phyloP scores from a whole-genome alignment of 2,888 invertebrate genomes.

The Automeris io region DNA sequence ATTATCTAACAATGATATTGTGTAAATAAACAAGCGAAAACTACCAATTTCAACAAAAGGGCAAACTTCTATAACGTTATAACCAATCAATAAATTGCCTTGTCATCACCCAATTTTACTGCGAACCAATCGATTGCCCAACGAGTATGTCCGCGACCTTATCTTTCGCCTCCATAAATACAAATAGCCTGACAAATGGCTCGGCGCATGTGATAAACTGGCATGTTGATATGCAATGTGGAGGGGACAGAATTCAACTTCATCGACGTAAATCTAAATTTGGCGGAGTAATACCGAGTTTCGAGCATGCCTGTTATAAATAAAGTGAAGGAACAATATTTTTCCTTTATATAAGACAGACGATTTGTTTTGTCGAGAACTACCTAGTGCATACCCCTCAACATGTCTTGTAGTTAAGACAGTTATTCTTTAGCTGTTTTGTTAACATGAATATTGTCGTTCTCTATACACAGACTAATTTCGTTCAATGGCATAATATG shows the following conservation, averaged over 20 bases:
- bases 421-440: too few relatives aligned
- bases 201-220: slow-evolving; percentile 46
- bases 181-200: slow-evolving; percentile 43
- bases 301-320: too few relatives aligned
- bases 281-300: slow-evolving; percentile 24
- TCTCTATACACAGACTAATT: too few relatives aligned
- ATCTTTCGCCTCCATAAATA: slow-evolving; percentile 39
- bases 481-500: too few relatives aligned
- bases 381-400: too few relatives aligned
- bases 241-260: slow-evolving; percentile 36
- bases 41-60: too few relatives aligned
- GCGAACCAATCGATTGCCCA: slow-evolving; percentile 6
- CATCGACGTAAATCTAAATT: slow-evolving; percentile 32
- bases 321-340: too few relatives aligned
- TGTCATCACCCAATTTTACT: slow-evolving; percentile 11
- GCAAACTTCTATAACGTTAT: too few relatives aligned
- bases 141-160: slow-evolving; percentile 22
- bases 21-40: not conserved
- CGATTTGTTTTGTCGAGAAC: too few relatives aligned
- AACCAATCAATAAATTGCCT: slow-evolving; percentile 15
- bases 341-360: too few relatives aligned
- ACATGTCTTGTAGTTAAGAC: too few relatives aligned
- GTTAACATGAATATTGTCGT: too few relatives aligned
- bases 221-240: slow-evolving; percentile 46
- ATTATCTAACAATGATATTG: not conserved